Percentiles rank a stretch among this genome's conserved stretches.
Conservation (phyloP, 2,888 invertebrate genomes). For the Dynastes maya region DNA sequence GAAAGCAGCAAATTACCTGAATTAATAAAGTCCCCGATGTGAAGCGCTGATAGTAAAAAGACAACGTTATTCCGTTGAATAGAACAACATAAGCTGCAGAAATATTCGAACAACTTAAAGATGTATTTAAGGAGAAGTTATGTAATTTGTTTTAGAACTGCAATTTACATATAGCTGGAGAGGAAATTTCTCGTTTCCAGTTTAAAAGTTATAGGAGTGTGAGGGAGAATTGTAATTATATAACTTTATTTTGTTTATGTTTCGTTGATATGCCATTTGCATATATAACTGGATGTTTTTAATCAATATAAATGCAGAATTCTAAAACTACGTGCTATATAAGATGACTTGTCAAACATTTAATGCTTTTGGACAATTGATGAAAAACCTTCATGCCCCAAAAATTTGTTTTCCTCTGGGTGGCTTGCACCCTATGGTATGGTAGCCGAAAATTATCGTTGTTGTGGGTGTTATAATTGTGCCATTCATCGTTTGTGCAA, state of each 20-base stretch:
- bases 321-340: no score
- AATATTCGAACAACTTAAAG: slow-evolving; percentile 18
- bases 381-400: no score
- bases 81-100: neutral
- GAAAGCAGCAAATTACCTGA: neutral
- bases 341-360: no score
- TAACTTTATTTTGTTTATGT: slow-evolving; percentile 6
- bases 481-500: no score
- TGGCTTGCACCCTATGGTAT: no score
- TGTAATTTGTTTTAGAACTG: slow-evolving; percentile 32
- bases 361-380: no score
- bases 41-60: neutral
- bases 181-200: slow-evolving; percentile 24
- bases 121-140: slow-evolving; percentile 24
- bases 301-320: no score
- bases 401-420: no score
- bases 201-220: slow-evolving; percentile 17
- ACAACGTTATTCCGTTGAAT: neutral
- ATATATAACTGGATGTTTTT: no score
- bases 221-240: slow-evolving; percentile 12
- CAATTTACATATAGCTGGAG: slow-evolving; percentile 31
- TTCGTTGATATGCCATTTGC: neutral
- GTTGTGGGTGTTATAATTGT: no score
- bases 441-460: no score
- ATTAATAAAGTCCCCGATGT: slow-evolving; percentile 8